phyloP scores from a whole-genome alignment of 2,888 invertebrate species.

The Callimorpha dominula region DNA sequence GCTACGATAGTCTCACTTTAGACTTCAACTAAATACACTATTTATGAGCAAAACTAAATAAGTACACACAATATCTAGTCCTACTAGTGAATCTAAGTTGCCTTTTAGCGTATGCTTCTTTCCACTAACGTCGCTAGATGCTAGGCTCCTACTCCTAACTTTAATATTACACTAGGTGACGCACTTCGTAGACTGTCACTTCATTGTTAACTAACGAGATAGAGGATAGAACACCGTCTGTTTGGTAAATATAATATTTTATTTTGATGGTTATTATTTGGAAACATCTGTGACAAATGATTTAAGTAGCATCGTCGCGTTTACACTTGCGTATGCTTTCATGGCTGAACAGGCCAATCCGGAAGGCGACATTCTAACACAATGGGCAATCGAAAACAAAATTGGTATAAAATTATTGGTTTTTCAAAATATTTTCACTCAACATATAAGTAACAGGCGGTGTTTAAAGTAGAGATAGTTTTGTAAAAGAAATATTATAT shows the following conservation, averaged over 20 bases:
- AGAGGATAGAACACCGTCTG: constrained; percentile 2
- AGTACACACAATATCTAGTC: constrained; percentile 43
- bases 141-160: constrained; percentile 31
- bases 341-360: not conserved
- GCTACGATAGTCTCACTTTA: not conserved
- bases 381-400: not conserved
- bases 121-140: constrained; percentile 43
- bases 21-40: not conserved
- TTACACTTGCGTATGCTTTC: too few species aligned
- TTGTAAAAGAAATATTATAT: constrained; percentile 22
- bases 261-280: not conserved
- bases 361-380: not conserved
- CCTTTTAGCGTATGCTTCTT: constrained; percentile 46
- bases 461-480: constrained; percentile 21
- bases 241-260: not conserved
- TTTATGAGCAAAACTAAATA: not conserved
- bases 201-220: not conserved
- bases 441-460: constrained; percentile 9
- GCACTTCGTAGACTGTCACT: constrained; percentile 20
- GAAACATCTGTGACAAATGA: not conserved
- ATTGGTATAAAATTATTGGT: not conserved
- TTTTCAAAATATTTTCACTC: too few species aligned
- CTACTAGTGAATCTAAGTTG: constrained; percentile 35
- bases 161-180: constrained; percentile 27
- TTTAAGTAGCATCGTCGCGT: too few species aligned